phyloP scores from a whole-genome alignment of 2,797 vertebrate species.

The Masticophis lateralis region DNA sequence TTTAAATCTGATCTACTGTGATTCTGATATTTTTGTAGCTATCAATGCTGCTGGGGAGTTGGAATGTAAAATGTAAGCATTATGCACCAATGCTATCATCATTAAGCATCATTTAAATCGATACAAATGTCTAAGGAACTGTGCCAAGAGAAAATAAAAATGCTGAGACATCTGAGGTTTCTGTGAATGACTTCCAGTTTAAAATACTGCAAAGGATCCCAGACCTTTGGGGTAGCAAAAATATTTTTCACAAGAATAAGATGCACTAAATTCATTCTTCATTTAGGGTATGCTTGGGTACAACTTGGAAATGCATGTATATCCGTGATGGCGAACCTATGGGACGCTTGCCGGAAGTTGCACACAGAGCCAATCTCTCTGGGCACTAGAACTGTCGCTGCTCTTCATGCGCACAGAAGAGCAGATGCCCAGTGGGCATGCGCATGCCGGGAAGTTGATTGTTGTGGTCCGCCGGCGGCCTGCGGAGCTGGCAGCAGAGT shows the following conservation, averaged over 20 bases:
- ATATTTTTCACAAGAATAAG: neutral
- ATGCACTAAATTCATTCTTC: neutral
- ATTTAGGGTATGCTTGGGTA: neutral
- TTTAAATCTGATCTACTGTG: neutral
- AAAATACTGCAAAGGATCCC: neutral
- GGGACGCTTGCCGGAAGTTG: too few relatives aligned
- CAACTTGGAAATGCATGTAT: neutral
- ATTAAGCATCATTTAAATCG: neutral
- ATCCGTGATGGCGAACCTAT: too few relatives aligned
- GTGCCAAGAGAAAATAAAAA: neutral
- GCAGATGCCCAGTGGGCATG: too few relatives aligned
- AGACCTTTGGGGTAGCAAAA: too few relatives aligned
- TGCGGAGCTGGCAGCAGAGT: too few relatives aligned
- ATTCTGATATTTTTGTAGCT: neutral
- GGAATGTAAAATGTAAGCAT: neutral
- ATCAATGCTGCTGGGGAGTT: neutral
- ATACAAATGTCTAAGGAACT: neutral
- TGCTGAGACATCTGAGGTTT: neutral
- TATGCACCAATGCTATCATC: neutral
- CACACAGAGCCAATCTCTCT: too few relatives aligned
- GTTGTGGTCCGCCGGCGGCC: too few relatives aligned
- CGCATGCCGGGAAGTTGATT: too few relatives aligned
- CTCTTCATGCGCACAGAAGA: too few relatives aligned
- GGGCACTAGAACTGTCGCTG: too few relatives aligned
- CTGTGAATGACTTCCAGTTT: neutral